Evolutionary conservation across 2,888 invertebrate genomes (phyloP).

Genomic region (Trissolcus japonicus): DNA sequence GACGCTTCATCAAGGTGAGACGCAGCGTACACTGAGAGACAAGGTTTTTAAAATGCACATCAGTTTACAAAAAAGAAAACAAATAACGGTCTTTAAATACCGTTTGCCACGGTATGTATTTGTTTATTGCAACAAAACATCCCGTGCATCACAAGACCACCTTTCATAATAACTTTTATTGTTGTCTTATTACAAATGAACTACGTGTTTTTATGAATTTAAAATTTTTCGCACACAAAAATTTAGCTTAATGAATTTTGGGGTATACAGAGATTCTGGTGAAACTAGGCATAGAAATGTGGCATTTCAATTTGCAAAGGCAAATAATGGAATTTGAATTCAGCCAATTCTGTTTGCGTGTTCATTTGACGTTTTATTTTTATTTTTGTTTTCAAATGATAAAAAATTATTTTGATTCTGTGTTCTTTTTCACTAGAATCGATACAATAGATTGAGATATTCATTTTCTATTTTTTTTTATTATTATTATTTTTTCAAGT

Average conservation of each 20-base stretch:
- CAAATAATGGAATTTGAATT: constrained; percentile 26
- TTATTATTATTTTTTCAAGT: background rate
- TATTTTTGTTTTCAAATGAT: background rate
- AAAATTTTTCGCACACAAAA: background rate
- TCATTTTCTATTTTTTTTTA: background rate
- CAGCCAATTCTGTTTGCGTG: background rate
- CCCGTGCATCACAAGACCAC: constrained; percentile 18
- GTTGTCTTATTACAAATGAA: background rate
- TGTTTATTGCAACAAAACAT: constrained; percentile 60
- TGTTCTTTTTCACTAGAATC: constrained; percentile 42
- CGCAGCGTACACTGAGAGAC: constrained; percentile 71
- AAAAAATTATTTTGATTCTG: constrained; percentile 9
- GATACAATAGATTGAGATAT: constrained; percentile 6
- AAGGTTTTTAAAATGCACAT: constrained; percentile 16
- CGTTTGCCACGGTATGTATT: constrained; percentile 73
- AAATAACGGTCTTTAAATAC: constrained; percentile 66
- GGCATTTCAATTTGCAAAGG: background rate
- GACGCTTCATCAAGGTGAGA: constrained; percentile 74
- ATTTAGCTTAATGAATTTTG: too few relatives aligned
- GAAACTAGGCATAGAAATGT: constrained; percentile 31
- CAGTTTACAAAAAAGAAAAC: background rate
- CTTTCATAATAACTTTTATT: constrained; percentile 3
- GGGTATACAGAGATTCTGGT: constrained; percentile 30
- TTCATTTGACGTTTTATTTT: background rate
- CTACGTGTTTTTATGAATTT: background rate